Conservation (phyloP, 1,140 invertebrate species). For the Sitobion miscanthi region DNA sequence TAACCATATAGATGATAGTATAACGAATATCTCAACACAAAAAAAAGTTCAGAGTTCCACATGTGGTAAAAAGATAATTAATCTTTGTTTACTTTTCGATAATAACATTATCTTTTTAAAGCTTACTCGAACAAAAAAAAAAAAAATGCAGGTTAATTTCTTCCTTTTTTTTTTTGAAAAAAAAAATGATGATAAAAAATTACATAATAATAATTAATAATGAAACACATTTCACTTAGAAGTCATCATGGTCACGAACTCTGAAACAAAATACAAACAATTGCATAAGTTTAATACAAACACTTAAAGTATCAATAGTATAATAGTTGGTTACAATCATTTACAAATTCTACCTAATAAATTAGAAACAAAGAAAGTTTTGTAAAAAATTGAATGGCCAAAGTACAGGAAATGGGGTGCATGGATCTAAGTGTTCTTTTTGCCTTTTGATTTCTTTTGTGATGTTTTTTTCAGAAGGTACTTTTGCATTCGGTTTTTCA, state of each 20-base stretch:
- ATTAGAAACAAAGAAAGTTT: conserved; percentile 29
- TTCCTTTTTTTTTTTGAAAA: conserved; percentile 51
- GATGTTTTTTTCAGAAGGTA: background rate
- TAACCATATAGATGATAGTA: conserved; percentile 50
- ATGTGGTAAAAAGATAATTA: conserved; percentile 53
- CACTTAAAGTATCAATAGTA: background rate
- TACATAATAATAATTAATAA: conserved; percentile 56
- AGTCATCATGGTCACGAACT: conserved; percentile 99
- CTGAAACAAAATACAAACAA: conserved; percentile 72
- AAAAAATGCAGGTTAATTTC: conserved; percentile 55
- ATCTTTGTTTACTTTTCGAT: conserved; percentile 49
- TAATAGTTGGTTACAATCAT: background rate
- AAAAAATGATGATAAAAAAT: conserved; percentile 54
- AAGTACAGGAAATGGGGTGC: background rate
- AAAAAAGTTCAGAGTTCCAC: conserved; percentile 54
- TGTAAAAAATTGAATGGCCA: background rate
- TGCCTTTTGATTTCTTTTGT: conserved; percentile 1
- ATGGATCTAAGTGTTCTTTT: conserved; percentile 27
- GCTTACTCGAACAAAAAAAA: conserved; percentile 52
- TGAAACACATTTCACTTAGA: conserved; percentile 78
- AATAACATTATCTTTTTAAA: conserved; percentile 51
- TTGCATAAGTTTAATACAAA: background rate
- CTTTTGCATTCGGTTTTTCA: conserved; percentile 16
- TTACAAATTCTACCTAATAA: conserved; percentile 35
- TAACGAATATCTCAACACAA: conserved; percentile 50